Conservation (phyloP, 2,888 invertebrate genomes). For the Drosophila monieri region DNA sequence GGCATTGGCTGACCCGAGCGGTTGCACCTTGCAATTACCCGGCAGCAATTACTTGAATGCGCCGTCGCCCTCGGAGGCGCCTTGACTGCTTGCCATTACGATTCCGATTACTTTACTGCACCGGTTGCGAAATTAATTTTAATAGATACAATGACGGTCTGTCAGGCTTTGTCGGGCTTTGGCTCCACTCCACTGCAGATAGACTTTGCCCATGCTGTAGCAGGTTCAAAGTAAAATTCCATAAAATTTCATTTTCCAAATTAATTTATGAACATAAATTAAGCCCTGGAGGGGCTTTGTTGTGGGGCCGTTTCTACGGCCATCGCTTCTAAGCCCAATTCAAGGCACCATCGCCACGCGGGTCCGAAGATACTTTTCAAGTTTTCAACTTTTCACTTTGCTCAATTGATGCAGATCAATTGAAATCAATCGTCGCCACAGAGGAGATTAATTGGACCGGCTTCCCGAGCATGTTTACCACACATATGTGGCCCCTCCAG, state of each 20-base stretch:
- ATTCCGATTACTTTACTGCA: slow-evolving; percentile 28
- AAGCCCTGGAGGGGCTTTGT: slow-evolving; percentile 35
- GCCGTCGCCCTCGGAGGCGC: slow-evolving; percentile 1
- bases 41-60: slow-evolving; percentile 9
- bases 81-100: slow-evolving; percentile 16
- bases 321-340: slow-evolving; percentile 38
- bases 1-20: slow-evolving; percentile 7
- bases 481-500: not conserved
- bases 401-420: slow-evolving; percentile 23
- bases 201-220: slow-evolving; percentile 25
- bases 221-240: slow-evolving; percentile 74
- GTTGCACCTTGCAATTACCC: slow-evolving; percentile 22
- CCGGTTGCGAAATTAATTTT: slow-evolving; percentile 47
- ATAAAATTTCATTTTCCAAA: slow-evolving; percentile 71
- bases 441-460: slow-evolving; percentile 11
- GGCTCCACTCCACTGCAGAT: slow-evolving; percentile 4
- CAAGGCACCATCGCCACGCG: slow-evolving; percentile 18
- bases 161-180: not conserved
- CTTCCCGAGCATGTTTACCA: not conserved
- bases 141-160: slow-evolving; percentile 45
- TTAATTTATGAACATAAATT: slow-evolving; percentile 79
- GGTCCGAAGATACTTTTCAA: slow-evolving; percentile 5
- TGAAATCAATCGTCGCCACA: slow-evolving; percentile 17
- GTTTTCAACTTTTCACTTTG: not conserved
- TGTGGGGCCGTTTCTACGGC: slow-evolving; percentile 28